Conservation (phyloP, 2,888 invertebrate species). For the Blastobasis lacticolella region DNA sequence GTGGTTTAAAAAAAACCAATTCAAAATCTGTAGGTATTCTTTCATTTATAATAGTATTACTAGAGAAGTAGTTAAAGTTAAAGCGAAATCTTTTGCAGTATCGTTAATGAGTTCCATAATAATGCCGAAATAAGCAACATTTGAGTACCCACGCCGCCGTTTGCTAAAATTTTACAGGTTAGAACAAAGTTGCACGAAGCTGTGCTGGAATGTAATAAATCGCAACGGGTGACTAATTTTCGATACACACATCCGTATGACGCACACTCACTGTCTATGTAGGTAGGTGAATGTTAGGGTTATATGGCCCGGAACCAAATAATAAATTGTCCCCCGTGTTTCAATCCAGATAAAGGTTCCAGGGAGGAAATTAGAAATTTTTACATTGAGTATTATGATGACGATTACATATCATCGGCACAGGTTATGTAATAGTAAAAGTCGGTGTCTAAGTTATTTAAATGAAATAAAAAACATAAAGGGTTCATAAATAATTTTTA, state of each 20-base stretch:
- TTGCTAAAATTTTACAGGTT: neutral
- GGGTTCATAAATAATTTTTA: too few species aligned
- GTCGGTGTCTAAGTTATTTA: too few species aligned
- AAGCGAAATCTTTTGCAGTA: neutral
- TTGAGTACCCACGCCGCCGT: neutral
- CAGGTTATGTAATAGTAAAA: too few species aligned
- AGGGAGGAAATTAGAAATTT: neutral
- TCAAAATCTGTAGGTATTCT: too few species aligned
- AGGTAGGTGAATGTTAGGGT: neutral
- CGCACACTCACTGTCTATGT: too few species aligned
- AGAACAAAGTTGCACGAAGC: neutral
- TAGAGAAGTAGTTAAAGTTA: neutral
- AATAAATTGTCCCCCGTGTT: neutral
- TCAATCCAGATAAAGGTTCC: neutral
- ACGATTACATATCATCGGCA: too few species aligned
- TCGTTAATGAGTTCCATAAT: neutral
- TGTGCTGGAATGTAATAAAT: neutral
- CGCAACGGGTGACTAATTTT: slow-evolving; percentile 2
- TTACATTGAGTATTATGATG: too few species aligned
- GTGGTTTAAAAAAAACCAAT: too few species aligned
- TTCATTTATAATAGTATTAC: too few species aligned
- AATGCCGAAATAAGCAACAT: neutral
- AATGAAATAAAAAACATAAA: too few species aligned
- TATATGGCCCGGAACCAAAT: neutral
- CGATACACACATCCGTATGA: neutral